phyloP scores from a whole-genome alignment of 1,140 invertebrate genomes.

The Harlomillsia oculata region DNA sequence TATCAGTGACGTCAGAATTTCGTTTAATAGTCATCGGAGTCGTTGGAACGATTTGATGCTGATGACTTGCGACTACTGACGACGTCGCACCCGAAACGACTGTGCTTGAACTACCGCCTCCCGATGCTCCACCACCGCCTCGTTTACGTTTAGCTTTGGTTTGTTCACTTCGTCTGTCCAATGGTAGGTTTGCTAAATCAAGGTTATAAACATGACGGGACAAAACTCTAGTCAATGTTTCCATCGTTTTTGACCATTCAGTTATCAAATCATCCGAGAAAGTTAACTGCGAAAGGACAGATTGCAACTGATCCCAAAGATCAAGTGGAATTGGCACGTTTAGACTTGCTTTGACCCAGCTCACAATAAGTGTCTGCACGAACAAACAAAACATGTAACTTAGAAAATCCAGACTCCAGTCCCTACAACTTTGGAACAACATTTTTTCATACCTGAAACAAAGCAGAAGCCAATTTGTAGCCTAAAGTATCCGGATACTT shows the following conservation, averaged over 20 bases:
- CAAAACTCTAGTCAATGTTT: constrained; percentile 82
- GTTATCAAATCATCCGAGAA: constrained; percentile 90
- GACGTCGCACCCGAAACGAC: too few relatives aligned
- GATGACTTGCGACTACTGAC: too few relatives aligned
- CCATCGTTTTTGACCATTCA: constrained; percentile 98
- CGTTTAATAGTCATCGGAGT: constrained; percentile 9
- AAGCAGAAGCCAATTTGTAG: constrained; percentile 73
- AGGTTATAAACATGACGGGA: constrained; percentile 86
- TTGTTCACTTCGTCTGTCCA: constrained; percentile 73
- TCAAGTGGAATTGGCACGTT: constrained; percentile 79
- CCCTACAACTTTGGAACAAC: not conserved
- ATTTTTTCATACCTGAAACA: constrained; percentile 53
- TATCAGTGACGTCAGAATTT: constrained; percentile 8
- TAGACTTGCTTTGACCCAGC: constrained; percentile 95
- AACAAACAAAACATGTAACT: constrained; percentile 24
- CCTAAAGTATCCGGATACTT: constrained; percentile 55
- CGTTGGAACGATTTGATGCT: too few relatives aligned
- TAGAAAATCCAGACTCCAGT: not conserved
- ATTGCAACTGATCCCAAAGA: constrained; percentile 89
- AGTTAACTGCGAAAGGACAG: constrained; percentile 75
- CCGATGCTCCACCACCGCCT: not conserved
- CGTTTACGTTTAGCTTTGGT: constrained; percentile 58
- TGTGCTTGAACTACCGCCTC: too few relatives aligned
- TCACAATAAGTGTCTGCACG: constrained; percentile 88
- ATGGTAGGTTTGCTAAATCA: constrained; percentile 77